Evolutionary conservation across 2,888 invertebrate genomes (phyloP).

Genomic region (Dioctria linearis): DNA sequence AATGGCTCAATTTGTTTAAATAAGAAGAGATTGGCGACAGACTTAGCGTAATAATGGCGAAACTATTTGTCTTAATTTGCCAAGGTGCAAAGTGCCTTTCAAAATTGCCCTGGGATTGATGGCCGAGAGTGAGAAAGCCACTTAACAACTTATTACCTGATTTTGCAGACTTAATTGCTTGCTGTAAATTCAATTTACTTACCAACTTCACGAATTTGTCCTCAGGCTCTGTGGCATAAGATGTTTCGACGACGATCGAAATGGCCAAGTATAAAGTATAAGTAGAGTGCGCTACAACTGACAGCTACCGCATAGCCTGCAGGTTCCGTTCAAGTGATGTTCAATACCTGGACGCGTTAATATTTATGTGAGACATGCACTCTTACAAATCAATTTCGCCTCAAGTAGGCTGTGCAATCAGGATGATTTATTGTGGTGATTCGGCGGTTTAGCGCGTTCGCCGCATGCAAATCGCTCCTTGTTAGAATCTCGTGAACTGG

Average conservation of each 20-base stretch:
- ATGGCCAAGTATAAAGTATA: background rate
- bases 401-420: constrained; percentile 50
- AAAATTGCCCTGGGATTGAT: constrained; percentile 15
- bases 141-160: constrained; percentile 43
- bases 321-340: constrained; percentile 36
- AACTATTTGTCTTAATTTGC: constrained; percentile 45
- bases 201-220: constrained; percentile 45
- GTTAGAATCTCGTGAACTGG: constrained; percentile 24
- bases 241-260: constrained; percentile 10
- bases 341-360: constrained; percentile 46
- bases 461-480: constrained; percentile 52
- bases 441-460: constrained; percentile 52
- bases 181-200: constrained; percentile 48
- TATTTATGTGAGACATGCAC: constrained; percentile 52
- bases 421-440: constrained; percentile 51
- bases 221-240: constrained; percentile 27
- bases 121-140: constrained; percentile 33
- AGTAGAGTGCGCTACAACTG: constrained; percentile 20
- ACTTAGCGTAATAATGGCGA: background rate
- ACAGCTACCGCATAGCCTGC: constrained; percentile 47
- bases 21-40: background rate
- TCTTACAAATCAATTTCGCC: constrained; percentile 52
- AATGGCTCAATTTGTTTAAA: background rate
- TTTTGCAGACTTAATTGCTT: constrained; percentile 49
- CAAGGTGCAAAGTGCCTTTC: constrained; percentile 26